These are phyloP conservation scores for Nephrocerus scutellatus DNA, from an alignment of 2,888 invertebrate genomes.

Conservation along the genomic window DNA sequence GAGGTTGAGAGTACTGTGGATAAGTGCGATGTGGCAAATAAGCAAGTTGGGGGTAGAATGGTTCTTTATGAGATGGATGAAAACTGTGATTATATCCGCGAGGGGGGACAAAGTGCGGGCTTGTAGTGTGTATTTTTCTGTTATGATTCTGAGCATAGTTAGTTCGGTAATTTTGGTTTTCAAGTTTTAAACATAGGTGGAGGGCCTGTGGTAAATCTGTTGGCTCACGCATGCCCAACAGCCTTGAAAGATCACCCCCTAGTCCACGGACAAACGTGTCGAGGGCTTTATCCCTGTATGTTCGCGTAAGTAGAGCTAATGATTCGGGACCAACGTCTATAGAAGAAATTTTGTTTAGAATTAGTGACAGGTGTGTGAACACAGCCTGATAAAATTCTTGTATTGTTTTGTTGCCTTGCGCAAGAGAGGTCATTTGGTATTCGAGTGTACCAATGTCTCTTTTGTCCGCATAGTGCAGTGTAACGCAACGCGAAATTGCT, in stretches of 20 bases:
- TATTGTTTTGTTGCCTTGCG: constrained; percentile 17
- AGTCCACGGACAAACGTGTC: constrained; percentile 24
- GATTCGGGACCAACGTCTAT: constrained; percentile 21
- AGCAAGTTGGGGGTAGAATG: constrained; percentile 2
- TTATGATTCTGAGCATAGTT: constrained; percentile 1
- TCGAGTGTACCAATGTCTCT: constrained; percentile 21
- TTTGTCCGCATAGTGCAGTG: constrained; percentile 20
- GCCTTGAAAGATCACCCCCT: constrained; percentile 20
- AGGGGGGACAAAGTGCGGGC: too few relatives aligned
- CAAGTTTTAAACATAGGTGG: constrained; percentile 15
- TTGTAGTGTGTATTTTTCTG: too few relatives aligned
- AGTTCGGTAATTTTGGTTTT: constrained; percentile 15
- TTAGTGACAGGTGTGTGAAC: constrained; percentile 22
- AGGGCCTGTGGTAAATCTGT: constrained; percentile 21
- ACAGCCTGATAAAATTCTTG: constrained; percentile 23
- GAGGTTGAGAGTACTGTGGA: background rate
- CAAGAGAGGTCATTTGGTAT: constrained; percentile 17
- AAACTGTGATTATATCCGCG: too few relatives aligned
- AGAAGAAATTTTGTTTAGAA: constrained; percentile 23
- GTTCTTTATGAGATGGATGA: constrained; percentile 5
- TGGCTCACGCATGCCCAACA: constrained; percentile 22
- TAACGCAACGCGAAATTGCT: constrained; percentile 14
- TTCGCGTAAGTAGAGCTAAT: constrained; percentile 13
- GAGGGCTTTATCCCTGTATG: constrained; percentile 22
- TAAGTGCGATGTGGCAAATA: background rate